Evolutionary conservation across 1,140 invertebrate species (phyloP), one percentile per base, ranked within the genome.

Genomic region (Fopius arisanus): DNA sequence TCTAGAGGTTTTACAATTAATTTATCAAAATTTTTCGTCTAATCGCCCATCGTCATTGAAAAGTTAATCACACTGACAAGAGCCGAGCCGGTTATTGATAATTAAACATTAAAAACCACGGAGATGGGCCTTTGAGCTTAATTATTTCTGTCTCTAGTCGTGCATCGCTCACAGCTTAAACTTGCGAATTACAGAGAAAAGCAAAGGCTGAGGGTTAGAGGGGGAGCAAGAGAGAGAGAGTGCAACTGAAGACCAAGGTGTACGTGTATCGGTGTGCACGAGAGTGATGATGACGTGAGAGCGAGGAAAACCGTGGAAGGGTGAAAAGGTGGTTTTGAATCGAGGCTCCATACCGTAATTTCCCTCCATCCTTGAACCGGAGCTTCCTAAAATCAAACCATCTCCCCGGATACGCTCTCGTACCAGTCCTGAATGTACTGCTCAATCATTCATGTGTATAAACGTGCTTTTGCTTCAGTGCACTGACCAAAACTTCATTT

Each of bases 101-200:
- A 75, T 75, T 72, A 72, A 72, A 75, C 70, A 75, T 72, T 67
- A 72, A 72, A 75, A 76, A 76, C 59, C 48, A 54, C 43, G 66
- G 6, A 40, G 63, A 16, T 23, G 62, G 67, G 72, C 67, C 75
- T 76, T 76, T 74, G 69, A 77, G 72, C 72, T 72, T 71, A 74
- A 77, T 77, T 67, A 74, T 74, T 74, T 74, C 66, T 71, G 65
- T 66, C 75, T 75, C 41, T 72, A 54, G 40, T 62, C 62, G 73
- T 54, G 33, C 48, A 31, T 62, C 21, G 43, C 66, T 48, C 54
- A 12, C 68, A 31, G 68, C 54, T 71, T 68, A 74, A 72, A 70
- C 65, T 74, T 74, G 75, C 21, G 51, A 74, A 72, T 68, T 70
- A 74, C 62, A 23, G 43, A 19, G 43, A 14, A 37, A 37, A 23